Evolutionary conservation across 2,113 vertebrate species (phyloP), one percentile per base, ranked within the genome.

Genomic region (Epinephelus lanceolatus): DNA sequence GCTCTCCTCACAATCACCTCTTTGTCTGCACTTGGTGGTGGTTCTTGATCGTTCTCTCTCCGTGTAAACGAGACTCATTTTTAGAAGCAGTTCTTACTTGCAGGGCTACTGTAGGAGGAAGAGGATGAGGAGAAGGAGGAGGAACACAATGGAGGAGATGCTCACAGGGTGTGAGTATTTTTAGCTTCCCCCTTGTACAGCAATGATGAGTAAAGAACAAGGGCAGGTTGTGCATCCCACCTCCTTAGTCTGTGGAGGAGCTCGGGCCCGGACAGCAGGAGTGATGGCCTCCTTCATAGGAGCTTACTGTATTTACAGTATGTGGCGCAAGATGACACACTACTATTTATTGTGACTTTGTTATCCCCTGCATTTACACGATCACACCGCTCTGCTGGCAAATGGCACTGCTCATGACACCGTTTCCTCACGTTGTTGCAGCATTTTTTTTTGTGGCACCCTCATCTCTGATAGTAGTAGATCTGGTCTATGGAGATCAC

Each of bases 81-180:
- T 89, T 88, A 78, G 85, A 85, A 87, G 60, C 82, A 60, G 83
- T 4, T 85, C 84, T 86, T 65, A 60, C 78, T 87, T 83, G 75
- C 84, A 86, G 69, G 75, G 42, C 63, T 72, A 56, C 79, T 83
- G 86, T 90, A 87, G 92, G 87, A 90, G 91, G 88, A 87, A 55
- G 80, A 86, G 81, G 78, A 91, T 1, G 30, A 70, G 61, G 80
- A 83, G 65, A 66, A 88, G 80, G 88, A 88, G 89, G 82, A 92
- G 55, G 86, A 88, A 84, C 70, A 88, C 76, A 71, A 59, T 80
- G 83, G 80, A 91, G 77, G 86, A 89, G 90, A 89, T 91, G 89
- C 86, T 88, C 78, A 82, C 82, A 60, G 87, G 83, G 92, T 90
- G 89, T 88, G 62, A 70, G 78, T 93, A 93, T 93, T 90, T 94